Conservation (phyloP, 1,140 invertebrate genomes). For the Lerema accius region DNA sequence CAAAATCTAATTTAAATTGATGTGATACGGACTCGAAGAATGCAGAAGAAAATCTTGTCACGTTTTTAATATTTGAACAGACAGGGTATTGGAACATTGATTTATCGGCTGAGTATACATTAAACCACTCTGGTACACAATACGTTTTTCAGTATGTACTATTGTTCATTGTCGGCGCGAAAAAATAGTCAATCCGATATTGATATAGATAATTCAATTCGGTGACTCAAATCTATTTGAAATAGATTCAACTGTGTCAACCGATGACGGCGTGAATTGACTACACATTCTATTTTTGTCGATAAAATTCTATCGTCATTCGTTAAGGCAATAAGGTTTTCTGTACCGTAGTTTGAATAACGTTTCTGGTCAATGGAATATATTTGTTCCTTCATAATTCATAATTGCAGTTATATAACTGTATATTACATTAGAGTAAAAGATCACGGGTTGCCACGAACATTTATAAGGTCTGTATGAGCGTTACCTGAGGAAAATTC, state of each 20-base stretch:
- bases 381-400: too few species aligned
- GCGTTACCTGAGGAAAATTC: too few species aligned
- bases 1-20: background rate
- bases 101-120: conserved; percentile 37
- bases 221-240: background rate
- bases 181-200: background rate
- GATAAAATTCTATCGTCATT: background rate
- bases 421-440: too few species aligned
- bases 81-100: conserved; percentile 45
- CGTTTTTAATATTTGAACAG: conserved; percentile 50
- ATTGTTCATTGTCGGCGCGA: background rate
- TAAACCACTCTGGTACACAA: background rate
- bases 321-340: too few species aligned
- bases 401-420: too few species aligned
- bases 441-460: too few species aligned
- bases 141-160: background rate
- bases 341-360: too few species aligned
- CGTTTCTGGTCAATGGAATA: too few species aligned
- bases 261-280: background rate
- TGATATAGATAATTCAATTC: background rate
- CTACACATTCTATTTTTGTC: background rate
- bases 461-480: too few species aligned
- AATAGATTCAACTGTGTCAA: background rate
- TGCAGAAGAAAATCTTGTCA: conserved; percentile 35
- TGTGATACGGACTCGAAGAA: background rate